These are phyloP conservation scores for Syritta pipiens DNA, from an alignment of 2,888 invertebrate species.

Conservation along the genomic window DNA sequence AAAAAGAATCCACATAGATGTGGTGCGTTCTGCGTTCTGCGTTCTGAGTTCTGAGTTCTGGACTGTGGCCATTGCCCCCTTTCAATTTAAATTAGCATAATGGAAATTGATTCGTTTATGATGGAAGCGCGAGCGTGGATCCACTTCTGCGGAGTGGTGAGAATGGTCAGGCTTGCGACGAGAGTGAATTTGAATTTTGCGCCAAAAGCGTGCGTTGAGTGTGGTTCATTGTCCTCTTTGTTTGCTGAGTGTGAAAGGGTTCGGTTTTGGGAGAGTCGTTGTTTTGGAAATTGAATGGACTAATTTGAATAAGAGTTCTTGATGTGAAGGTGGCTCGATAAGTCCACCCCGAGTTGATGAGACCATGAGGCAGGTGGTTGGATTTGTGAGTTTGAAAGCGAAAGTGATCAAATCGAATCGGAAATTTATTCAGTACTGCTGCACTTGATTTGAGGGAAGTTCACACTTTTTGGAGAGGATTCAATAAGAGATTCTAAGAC, in stretches of 20 bases:
- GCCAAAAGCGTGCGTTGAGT: constrained; percentile 32
- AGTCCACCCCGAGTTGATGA: not conserved
- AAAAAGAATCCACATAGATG: constrained; percentile 26
- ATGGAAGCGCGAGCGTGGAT: constrained; percentile 6
- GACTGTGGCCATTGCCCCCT: constrained; percentile 49
- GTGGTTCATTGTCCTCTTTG: constrained; percentile 48
- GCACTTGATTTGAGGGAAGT: not conserved
- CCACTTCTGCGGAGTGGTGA: constrained; percentile 2
- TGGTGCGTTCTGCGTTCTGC: too few relatives aligned
- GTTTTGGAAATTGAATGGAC: not conserved
- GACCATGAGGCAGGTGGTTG: not conserved
- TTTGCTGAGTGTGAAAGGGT: constrained; percentile 31
- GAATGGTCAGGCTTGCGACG: constrained; percentile 48
- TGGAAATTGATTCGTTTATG: constrained; percentile 50
- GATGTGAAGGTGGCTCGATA: not conserved
- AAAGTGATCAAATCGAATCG: constrained; percentile 15
- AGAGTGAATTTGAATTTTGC: constrained; percentile 64
- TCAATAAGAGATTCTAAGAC: too few relatives aligned
- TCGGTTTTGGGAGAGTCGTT: constrained; percentile 6
- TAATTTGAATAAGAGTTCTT: constrained; percentile 3
- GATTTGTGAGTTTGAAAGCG: not conserved
- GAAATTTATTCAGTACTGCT: not conserved
- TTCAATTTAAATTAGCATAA: constrained; percentile 53
- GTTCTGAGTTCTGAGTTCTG: too few relatives aligned
- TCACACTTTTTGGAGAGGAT: not conserved